Base-by-base conservation (phyloP, 2,113 vertebrate species). In the Gymnocephalus cernua region DNA sequence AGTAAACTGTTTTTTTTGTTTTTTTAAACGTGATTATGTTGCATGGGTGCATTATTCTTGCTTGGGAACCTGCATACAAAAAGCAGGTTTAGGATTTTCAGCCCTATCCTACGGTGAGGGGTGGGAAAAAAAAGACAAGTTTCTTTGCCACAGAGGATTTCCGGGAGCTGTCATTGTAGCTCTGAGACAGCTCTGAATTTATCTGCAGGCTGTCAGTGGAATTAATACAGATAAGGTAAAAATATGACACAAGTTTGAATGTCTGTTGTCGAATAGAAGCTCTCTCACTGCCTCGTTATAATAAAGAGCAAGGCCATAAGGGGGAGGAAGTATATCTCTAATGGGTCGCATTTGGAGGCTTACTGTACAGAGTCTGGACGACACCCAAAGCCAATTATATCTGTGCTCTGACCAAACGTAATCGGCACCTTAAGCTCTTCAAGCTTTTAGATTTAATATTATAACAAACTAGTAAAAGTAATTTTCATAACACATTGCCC, bases 201-300 rank as follows among this genome's bases (percentile, higher is more conserved):
- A 93, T 95, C 93, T 90, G 89, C 83, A 79, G 88, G 91, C 90
- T 92, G 92, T 92, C 92, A 86, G 91, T 89, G 89, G 93, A 94
- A 95, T 94, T 95, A 94, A 89, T 82, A 88, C 90, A 93, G 92
- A 94, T 94, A 93, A 95, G 89, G 88, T 82, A 57, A 82, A 90
- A 69, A 91, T 86, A 90, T 91, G 90, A 93, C 88, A 91, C 92
- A 93, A 92, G 88, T 93, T 92, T 78, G 67, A 91, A 90, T 91
- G 88, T 88, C 84, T 91, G 83, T 84, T 89, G 85, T 91, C 75
- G 27, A 89, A 90, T 86, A 61, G 81, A 80, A 77, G 87, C 86
- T 84, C 88, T 82, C 84, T 89, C 66, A 69, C 84, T 83, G 85
- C 80, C 77, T 92, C 59, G 53, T 89, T 84, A 86, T 85, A 90